phyloP scores from a whole-genome alignment of 2,113 vertebrate genomes.

The Menidia beryllina region DNA sequence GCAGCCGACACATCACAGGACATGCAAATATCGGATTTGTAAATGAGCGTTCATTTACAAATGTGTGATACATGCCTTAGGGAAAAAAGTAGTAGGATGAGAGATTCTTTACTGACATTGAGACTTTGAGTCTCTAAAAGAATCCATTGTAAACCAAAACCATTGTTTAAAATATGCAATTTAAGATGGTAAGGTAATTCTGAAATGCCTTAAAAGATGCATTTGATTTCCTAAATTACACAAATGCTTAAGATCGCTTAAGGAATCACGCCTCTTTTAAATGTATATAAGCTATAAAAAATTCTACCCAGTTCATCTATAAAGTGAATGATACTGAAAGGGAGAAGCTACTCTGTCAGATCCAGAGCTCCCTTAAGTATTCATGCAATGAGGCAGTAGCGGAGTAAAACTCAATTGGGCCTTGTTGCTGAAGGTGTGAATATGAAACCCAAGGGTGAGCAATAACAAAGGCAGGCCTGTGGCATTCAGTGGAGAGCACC shows the following conservation, averaged over 20 bases:
- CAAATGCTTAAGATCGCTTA: constrained; percentile 19
- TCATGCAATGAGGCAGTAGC: constrained; percentile 26
- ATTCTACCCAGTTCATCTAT: constrained; percentile 14
- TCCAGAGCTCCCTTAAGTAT: constrained; percentile 56
- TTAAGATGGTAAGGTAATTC: neutral
- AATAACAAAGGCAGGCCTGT: constrained; percentile 49
- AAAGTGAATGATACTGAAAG: constrained; percentile 41
- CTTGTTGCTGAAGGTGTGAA: constrained; percentile 41
- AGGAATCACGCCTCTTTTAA: constrained; percentile 26
- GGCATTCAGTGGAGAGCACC: constrained; percentile 59
- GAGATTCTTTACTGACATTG: neutral
- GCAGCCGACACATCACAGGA: neutral
- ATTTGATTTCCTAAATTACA: constrained; percentile 40
- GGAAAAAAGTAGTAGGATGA: neutral
- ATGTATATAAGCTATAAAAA: constrained; percentile 1
- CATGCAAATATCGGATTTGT: neutral
- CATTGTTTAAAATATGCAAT: neutral
- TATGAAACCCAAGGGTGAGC: constrained; percentile 61
- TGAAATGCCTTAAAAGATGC: constrained; percentile 9
- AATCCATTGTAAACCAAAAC: neutral
- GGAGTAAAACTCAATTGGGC: constrained; percentile 41
- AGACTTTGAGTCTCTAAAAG: constrained; percentile 1
- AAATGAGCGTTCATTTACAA: neutral
- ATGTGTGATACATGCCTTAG: neutral
- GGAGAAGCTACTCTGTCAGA: constrained; percentile 44